A percentile compares a stretch with the other conserved stretches of the same genome.
Conservation (phyloP, 2,888 invertebrate genomes). For the Tinea trinotella region DNA sequence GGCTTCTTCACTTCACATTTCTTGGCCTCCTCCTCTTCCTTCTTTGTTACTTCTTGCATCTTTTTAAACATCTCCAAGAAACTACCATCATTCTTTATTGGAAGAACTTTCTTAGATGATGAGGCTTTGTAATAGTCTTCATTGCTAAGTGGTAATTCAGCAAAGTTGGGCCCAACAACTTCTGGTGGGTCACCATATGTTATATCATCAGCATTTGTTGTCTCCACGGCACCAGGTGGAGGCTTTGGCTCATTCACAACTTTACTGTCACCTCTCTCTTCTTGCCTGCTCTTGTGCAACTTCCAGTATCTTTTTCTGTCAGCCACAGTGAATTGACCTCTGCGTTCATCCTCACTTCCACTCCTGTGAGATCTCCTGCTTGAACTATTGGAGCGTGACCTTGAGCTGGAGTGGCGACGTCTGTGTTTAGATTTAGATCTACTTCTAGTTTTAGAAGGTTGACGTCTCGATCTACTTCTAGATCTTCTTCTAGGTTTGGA, state of each 20-base stretch:
- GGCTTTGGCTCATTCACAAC: constrained; percentile 53
- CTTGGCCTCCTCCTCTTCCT: constrained; percentile 48
- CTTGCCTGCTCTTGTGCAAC: constrained; percentile 45
- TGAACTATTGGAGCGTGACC: constrained; percentile 29
- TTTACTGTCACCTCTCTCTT: constrained; percentile 35
- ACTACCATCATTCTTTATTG: constrained; percentile 91
- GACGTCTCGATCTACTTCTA: constrained; percentile 31
- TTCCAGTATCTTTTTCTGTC: constrained; percentile 64
- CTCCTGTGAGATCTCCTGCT: constrained; percentile 37
- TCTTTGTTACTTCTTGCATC: constrained; percentile 79
- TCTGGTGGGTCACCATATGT: constrained; percentile 61
- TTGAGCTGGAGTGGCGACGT: constrained; percentile 34
- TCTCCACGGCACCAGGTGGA: constrained; percentile 53
- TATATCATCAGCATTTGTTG: constrained; percentile 45
- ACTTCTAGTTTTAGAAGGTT: constrained; percentile 32
- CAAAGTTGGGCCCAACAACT: constrained; percentile 60
- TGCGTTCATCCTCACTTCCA: constrained; percentile 41
- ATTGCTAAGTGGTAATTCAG: constrained; percentile 37
- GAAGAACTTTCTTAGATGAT: constrained; percentile 64
- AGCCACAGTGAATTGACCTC: constrained; percentile 61
- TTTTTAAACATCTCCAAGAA: constrained; percentile 94
- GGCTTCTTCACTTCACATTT: constrained; percentile 54
- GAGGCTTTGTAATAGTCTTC: constrained; percentile 37
- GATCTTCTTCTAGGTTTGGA: constrained; percentile 45
- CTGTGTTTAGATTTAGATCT: constrained; percentile 37